A percentile compares a stretch with the other conserved stretches of the same genome.
These are phyloP conservation scores for Metellina segmentata DNA, from an alignment of 2,888 invertebrate genomes.

Conservation along the genomic window DNA sequence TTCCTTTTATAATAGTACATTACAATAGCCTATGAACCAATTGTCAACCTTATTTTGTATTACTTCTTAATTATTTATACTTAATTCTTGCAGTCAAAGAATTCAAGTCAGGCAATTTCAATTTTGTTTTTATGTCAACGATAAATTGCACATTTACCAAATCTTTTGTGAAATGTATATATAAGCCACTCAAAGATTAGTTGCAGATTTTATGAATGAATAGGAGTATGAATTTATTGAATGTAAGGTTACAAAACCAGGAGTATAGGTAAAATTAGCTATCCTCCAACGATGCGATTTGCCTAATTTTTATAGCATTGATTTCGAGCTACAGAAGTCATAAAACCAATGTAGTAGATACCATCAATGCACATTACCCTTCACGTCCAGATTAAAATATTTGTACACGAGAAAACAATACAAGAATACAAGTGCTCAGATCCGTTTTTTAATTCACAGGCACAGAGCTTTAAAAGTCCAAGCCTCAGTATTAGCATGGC, in stretches of 20 bases:
- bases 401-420: background rate
- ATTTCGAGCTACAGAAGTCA: conserved; percentile 52
- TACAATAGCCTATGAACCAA: too few relatives aligned
- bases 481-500: conserved; percentile 71
- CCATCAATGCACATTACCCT: conserved; percentile 50
- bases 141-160: too few relatives aligned
- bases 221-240: background rate
- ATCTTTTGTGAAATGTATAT: too few relatives aligned
- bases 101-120: too few relatives aligned
- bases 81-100: too few relatives aligned
- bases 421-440: conserved; percentile 62
- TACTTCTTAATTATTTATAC: too few relatives aligned
- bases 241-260: conserved; percentile 57
- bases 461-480: conserved; percentile 4
- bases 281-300: conserved; percentile 52
- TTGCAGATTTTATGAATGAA: too few relatives aligned
- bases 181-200: too few relatives aligned
- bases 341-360: conserved; percentile 58
- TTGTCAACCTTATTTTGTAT: too few relatives aligned
- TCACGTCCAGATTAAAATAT: background rate
- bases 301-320: conserved; percentile 56
- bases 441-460: conserved; percentile 49
- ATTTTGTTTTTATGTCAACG: too few relatives aligned
- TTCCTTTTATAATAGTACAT: too few relatives aligned
- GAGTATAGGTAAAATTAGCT: conserved; percentile 30